Evolutionary conservation across 2,797 vertebrate genomes (phyloP).

Genomic region (Trichosurus vulpecula): DNA sequence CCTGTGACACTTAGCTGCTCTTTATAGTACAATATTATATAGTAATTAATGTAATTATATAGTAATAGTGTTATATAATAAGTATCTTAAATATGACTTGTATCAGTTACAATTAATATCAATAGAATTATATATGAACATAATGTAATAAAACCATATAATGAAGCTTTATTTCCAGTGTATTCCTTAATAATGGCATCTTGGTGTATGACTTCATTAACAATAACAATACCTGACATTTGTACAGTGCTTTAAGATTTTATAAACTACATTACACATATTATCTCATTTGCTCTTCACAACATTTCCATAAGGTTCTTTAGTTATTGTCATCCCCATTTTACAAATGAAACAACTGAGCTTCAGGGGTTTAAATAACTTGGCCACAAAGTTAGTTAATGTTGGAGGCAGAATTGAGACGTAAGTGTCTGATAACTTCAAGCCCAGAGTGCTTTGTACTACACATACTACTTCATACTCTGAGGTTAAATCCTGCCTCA

Average conservation of each 20-base stretch:
- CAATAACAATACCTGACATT: background rate
- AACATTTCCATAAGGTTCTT: background rate
- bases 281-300: background rate
- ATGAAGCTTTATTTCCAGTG: background rate
- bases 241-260: background rate
- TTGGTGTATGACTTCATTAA: background rate
- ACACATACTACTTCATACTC: background rate
- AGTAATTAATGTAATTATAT: background rate
- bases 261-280: background rate
- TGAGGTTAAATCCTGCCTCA: background rate
- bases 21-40: background rate
- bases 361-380: background rate
- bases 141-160: background rate
- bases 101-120: background rate
- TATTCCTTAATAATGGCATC: background rate
- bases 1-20: background rate
- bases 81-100: background rate
- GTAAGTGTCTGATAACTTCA: background rate
- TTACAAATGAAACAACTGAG: background rate
- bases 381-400: background rate
- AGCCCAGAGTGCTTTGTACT: background rate
- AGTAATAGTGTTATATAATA: background rate
- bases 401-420: background rate
- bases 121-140: background rate
- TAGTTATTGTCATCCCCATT: background rate